Evolutionary conservation across 1,140 invertebrate species (phyloP).

Genomic region (Archivesica marissinica): DNA sequence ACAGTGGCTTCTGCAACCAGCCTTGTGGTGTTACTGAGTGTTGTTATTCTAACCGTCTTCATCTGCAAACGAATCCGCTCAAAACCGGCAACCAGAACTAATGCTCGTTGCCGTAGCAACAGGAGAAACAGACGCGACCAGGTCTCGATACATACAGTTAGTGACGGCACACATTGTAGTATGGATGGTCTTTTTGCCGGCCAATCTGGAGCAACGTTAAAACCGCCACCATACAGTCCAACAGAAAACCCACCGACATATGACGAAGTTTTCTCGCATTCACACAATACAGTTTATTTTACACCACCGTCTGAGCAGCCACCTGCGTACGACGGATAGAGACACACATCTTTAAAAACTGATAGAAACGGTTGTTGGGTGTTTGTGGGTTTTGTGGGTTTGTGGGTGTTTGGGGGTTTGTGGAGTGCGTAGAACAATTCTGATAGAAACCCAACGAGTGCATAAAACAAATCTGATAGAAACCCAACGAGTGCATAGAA

Average conservation of each 20-base stretch:
- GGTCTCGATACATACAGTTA: background rate
- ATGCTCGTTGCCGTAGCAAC: background rate
- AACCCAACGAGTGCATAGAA: no score
- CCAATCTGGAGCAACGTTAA: background rate
- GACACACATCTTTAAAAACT: no score
- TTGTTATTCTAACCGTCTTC: background rate
- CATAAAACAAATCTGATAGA: no score
- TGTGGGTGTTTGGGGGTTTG: no score
- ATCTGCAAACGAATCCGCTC: background rate
- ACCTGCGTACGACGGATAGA: background rate
- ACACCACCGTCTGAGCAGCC: background rate
- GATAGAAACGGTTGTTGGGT: no score
- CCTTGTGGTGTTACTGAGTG: background rate
- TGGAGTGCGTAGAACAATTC: no score
- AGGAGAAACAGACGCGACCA: background rate
- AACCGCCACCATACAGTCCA: constrained; percentile 16
- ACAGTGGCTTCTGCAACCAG: background rate
- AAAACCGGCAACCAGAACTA: background rate
- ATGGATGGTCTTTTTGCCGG: background rate
- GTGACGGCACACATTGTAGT: background rate
- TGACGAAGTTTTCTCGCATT: background rate
- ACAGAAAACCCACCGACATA: background rate
- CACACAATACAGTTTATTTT: no score
- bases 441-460: no score
- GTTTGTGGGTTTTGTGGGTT: no score